Evolutionary conservation across 2,113 vertebrate genomes (phyloP), one percentile per base, ranked within the genome.

Genomic region (Labeo catla): DNA sequence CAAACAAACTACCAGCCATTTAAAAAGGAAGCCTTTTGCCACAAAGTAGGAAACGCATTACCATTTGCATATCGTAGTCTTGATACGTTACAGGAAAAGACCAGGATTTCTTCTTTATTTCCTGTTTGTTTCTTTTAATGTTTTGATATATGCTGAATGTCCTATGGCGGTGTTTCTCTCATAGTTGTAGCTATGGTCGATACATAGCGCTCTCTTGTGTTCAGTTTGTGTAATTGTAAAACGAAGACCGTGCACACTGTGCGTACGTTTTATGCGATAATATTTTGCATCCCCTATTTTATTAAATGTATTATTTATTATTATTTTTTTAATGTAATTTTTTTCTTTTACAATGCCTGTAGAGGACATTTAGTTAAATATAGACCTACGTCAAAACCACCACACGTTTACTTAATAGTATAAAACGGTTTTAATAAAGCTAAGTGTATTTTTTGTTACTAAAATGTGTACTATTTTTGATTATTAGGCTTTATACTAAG

Each of bases 161-260:
- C 19, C 11, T 23, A 0, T 13, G 45, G 21, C 11, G 2, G 45
- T 7, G 19, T 73, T 4, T 43, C 19, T 73, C 70, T 21, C 70
- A 5, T 9, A 4, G 7, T 21, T 7, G 72, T 13, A 9, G 49
- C 9, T 23, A 5, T n/a, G 10, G n/a, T 74, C 8, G 21, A 2
- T 54, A 81, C 4, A 73, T 65, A 23, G 68, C 78, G 43, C 85
- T 54, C 66, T 68, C 85, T 21, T 49, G 68, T 74, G 85, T 45
- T 19, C 21, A n/a, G 34, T 63, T 15, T 66, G 8, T 7, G 21
- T 39, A 0, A 9, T n/a, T 78, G 8, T 54, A 10, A 15, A 52
- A 16, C 12, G 21, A 49, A 76, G 6, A 13, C 19, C 1, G n/a
- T 21, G 39, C 65, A 8, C 50, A 7, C n/a, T 54, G 15, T 57